These are phyloP conservation scores for Cygnus buccinator DNA, from an alignment of 2,113 vertebrate genomes.

Conservation along the genomic window DNA sequence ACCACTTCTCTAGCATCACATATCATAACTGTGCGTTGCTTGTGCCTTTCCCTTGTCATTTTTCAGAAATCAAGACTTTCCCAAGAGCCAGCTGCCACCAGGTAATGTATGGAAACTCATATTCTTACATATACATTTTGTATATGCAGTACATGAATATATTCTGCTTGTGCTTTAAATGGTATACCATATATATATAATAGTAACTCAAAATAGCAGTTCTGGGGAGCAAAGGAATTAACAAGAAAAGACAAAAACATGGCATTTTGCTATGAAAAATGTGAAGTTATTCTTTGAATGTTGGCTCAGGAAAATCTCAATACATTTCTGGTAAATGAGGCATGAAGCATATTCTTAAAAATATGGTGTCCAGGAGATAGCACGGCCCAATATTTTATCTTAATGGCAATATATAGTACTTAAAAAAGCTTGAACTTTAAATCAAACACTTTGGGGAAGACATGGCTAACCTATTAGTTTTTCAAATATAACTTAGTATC, in stretches of 20 bases:
- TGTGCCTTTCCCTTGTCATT: not conserved
- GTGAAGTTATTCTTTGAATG: constrained; percentile 59
- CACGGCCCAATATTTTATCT: constrained; percentile 55
- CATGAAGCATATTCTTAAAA: constrained; percentile 65
- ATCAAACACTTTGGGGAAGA: constrained; percentile 34
- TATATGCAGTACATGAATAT: not conserved
- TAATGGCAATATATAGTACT: constrained; percentile 43
- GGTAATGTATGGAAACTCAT: not conserved
- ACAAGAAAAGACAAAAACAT: constrained; percentile 19
- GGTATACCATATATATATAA: not conserved
- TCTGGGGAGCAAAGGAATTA: not conserved
- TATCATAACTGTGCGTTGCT: not conserved
- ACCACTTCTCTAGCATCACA: not conserved
- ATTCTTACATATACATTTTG: not conserved
- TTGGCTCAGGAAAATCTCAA: constrained; percentile 60
- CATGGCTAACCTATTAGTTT: not conserved
- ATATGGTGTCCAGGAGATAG: constrained; percentile 38
- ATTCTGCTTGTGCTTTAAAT: not conserved
- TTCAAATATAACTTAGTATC: not conserved
- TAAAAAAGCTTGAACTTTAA: constrained; percentile 58
- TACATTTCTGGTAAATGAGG: constrained; percentile 67
- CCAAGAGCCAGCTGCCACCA: not conserved
- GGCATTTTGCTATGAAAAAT: constrained; percentile 23
- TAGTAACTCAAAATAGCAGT: not conserved
- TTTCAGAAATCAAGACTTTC: not conserved